These are phyloP conservation scores for Holotrichia oblita DNA, from an alignment of 1,140 invertebrate species.

Conservation along the genomic window DNA sequence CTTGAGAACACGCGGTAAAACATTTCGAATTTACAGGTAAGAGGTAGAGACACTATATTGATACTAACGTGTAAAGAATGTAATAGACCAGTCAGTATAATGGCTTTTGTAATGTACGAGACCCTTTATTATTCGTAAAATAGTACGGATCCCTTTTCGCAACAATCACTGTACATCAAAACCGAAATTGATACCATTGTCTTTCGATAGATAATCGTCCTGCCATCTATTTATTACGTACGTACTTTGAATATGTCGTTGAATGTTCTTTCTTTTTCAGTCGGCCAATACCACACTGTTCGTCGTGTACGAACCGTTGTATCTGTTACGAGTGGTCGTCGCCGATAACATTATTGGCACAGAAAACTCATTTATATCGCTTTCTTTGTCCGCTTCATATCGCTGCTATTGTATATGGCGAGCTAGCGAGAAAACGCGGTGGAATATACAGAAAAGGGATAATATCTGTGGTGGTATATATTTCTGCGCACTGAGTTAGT, in stretches of 20 bases:
- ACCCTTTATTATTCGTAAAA: too few species aligned
- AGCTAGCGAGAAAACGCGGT: conserved; percentile 11
- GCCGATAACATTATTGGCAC: conserved; percentile 22
- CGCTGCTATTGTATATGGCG: conserved; percentile 4
- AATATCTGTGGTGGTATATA: background rate
- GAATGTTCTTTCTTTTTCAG: background rate
- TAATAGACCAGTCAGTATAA: too few species aligned
- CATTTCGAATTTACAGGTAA: too few species aligned
- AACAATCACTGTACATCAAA: background rate
- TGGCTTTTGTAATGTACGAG: too few species aligned
- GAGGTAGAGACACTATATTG: too few species aligned
- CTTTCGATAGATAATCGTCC: background rate
- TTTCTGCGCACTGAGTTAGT: background rate
- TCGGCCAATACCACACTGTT: background rate
- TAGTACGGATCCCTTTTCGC: background rate
- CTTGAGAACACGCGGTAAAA: too few species aligned
- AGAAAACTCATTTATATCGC: conserved; percentile 32
- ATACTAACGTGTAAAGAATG: too few species aligned
- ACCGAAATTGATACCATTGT: conserved; percentile 11
- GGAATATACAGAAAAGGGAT: conserved; percentile 25
- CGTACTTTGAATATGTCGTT: conserved; percentile 22
- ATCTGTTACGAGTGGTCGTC: conserved; percentile 19
- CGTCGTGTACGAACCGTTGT: background rate
- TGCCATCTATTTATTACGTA: background rate
- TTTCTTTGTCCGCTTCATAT: conserved; percentile 13